Evolutionary conservation across 2,797 vertebrate genomes (phyloP).

Genomic region (Tachyglossus aculeatus): DNA sequence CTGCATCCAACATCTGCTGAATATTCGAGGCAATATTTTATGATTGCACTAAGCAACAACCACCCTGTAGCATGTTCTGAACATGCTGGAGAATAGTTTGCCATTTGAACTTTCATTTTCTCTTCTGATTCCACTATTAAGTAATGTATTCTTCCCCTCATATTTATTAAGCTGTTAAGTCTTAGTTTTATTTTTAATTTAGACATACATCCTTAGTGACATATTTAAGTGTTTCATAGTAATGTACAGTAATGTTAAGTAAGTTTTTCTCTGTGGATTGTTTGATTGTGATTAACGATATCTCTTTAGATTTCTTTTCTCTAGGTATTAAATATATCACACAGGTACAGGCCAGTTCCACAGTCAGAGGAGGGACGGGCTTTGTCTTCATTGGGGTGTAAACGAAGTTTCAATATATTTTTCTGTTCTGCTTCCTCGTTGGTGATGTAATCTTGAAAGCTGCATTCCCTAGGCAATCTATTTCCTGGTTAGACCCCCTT

Average conservation of each 20-base stretch:
- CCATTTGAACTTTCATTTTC: slow-evolving; percentile 87
- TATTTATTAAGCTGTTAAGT: slow-evolving; percentile 88
- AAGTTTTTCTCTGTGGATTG: slow-evolving; percentile 94
- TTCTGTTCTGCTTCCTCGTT: slow-evolving; percentile 64
- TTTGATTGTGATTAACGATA: slow-evolving; percentile 98
- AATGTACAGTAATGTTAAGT: slow-evolving; percentile 95
- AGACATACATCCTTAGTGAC: slow-evolving; percentile 84
- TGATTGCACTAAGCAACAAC: slow-evolving; percentile 23
- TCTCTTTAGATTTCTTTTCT: slow-evolving; percentile 99
- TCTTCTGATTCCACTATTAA: slow-evolving; percentile 73
- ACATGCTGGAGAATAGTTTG: slow-evolving; percentile 93
- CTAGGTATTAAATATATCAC: slow-evolving; percentile 97
- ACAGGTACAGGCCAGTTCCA: slow-evolving; percentile 97
- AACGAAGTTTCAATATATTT: slow-evolving; percentile 85
- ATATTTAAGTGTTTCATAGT: slow-evolving; percentile 90
- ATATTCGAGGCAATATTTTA: slow-evolving; percentile 51
- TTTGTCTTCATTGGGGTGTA: slow-evolving; percentile 82
- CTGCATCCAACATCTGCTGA: slow-evolving; percentile 21
- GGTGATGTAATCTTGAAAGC: slow-evolving; percentile 60
- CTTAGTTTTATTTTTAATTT: slow-evolving; percentile 88
- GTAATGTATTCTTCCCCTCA: slow-evolving; percentile 70
- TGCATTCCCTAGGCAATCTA: slow-evolving; percentile 51
- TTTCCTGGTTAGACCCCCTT: slow-evolving; percentile 41
- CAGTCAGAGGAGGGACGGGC: slow-evolving; percentile 78
- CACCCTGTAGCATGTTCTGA: slow-evolving; percentile 66